These are phyloP conservation scores for Agonum fuliginosum DNA, from an alignment of 2,888 invertebrate species.

Conservation along the genomic window DNA sequence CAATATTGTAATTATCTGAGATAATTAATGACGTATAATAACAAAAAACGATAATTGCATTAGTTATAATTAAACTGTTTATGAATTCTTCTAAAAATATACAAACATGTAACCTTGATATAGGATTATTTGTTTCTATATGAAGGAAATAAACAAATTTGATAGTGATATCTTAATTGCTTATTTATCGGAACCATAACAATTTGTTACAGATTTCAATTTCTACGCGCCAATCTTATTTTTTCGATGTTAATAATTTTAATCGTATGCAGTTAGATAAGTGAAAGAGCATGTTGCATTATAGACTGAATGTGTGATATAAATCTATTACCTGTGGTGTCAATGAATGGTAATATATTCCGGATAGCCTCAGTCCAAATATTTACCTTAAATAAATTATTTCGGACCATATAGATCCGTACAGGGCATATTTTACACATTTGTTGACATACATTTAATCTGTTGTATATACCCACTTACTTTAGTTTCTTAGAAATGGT, in stretches of 20 bases:
- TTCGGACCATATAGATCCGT: not conserved
- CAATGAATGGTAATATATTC: not conserved
- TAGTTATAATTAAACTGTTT: constrained; percentile 4
- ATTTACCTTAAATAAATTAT: constrained; percentile 36
- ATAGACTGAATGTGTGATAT: constrained; percentile 7
- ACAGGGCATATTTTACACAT: not conserved
- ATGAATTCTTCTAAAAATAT: not conserved
- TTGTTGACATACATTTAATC: too few relatives aligned
- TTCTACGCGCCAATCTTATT: not conserved
- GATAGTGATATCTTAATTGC: not conserved
- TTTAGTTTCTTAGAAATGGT: too few relatives aligned
- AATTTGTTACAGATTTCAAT: not conserved
- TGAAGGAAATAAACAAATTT: constrained; percentile 21
- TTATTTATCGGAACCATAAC: constrained; percentile 12
- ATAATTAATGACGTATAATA: constrained; percentile 1
- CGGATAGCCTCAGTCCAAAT: not conserved
- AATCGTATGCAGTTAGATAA: not conserved
- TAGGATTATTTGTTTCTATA: constrained; percentile 1
- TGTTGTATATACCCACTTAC: too few relatives aligned
- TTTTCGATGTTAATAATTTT: not conserved
- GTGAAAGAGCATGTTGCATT: constrained; percentile 4
- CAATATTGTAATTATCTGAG: not conserved
- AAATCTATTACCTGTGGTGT: not conserved
- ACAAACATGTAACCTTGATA: constrained; percentile 8
- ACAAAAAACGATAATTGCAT: not conserved